Conservation (phyloP, 2,797 vertebrate genomes). For the Microcaecilia unicolor region DNA sequence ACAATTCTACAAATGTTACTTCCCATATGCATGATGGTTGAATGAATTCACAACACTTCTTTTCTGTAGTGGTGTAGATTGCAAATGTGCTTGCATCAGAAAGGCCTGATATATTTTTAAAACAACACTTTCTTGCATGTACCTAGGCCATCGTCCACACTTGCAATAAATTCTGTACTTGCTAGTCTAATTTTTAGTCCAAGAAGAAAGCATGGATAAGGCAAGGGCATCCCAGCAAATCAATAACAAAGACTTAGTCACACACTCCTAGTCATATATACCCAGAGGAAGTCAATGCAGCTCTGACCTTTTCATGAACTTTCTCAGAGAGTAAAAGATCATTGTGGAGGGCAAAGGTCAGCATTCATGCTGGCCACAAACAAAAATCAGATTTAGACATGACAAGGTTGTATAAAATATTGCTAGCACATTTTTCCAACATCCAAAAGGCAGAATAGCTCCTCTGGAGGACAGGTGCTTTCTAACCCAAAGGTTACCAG, state of each 20-base stretch:
- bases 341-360: slow-evolving; percentile 77
- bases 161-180: slow-evolving; percentile 38
- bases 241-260: slow-evolving; percentile 39
- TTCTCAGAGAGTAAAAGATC: slow-evolving; percentile 74
- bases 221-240: slow-evolving; percentile 40
- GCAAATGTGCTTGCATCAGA: too few relatives aligned
- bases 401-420: too few relatives aligned
- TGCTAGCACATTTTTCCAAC: too few relatives aligned
- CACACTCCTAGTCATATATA: slow-evolving; percentile 39
- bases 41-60: too few relatives aligned
- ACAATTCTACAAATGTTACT: too few relatives aligned
- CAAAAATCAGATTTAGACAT: slow-evolving; percentile 71
- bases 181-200: slow-evolving; percentile 32
- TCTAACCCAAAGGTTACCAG: too few relatives aligned
- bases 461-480: too few relatives aligned
- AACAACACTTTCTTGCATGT: slow-evolving; percentile 24
- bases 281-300: slow-evolving; percentile 50
- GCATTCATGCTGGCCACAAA: slow-evolving; percentile 77
- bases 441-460: too few relatives aligned
- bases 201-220: slow-evolving; percentile 6
- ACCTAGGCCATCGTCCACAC: slow-evolving; percentile 40
- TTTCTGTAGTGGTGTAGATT: too few relatives aligned
- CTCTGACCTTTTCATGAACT: slow-evolving; percentile 86
- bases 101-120: background rate
- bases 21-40: too few relatives aligned